These are phyloP conservation scores for Dryomyza anilis DNA, from an alignment of 2,888 invertebrate species.

Conservation along the genomic window DNA sequence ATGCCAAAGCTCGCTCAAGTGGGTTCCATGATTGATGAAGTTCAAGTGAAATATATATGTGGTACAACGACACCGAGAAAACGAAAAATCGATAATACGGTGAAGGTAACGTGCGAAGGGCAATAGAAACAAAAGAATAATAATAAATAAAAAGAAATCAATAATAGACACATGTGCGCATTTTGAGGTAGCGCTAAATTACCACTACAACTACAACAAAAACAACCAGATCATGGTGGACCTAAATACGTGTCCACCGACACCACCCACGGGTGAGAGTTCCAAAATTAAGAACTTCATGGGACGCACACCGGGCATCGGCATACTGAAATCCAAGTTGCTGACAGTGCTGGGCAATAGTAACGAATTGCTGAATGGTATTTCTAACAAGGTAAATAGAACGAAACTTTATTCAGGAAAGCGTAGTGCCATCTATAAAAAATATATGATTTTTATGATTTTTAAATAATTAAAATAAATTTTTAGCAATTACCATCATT, in stretches of 20 bases:
- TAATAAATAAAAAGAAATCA: neutral
- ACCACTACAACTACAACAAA: neutral
- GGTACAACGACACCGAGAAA: slow-evolving; percentile 16
- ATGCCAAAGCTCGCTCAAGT: neutral
- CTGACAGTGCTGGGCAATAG: slow-evolving; percentile 63
- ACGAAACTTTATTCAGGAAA: neutral
- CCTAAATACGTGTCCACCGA: slow-evolving; percentile 44
- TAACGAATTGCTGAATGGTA: slow-evolving; percentile 62
- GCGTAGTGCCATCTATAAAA: neutral
- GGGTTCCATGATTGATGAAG: slow-evolving; percentile 8
- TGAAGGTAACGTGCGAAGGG: neutral
- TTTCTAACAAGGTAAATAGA: slow-evolving; percentile 61
- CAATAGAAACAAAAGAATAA: neutral
- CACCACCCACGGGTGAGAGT: slow-evolving; percentile 57
- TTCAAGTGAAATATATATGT: slow-evolving; percentile 25
- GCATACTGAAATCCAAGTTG: slow-evolving; percentile 62
- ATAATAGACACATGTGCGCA: too few species aligned
- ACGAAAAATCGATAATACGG: slow-evolving; percentile 22
- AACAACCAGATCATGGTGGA: slow-evolving; percentile 32
- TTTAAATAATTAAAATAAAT: neutral
- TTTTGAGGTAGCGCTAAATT: neutral
- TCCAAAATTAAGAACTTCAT: slow-evolving; percentile 62
- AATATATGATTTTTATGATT: neutral
- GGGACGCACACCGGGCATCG: slow-evolving; percentile 61
- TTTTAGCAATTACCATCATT: too few species aligned